A percentile compares a stretch with the other conserved stretches of the same genome.
These are phyloP conservation scores for Thrips palmi DNA, from an alignment of 1,140 invertebrate genomes.

Conservation along the genomic window DNA sequence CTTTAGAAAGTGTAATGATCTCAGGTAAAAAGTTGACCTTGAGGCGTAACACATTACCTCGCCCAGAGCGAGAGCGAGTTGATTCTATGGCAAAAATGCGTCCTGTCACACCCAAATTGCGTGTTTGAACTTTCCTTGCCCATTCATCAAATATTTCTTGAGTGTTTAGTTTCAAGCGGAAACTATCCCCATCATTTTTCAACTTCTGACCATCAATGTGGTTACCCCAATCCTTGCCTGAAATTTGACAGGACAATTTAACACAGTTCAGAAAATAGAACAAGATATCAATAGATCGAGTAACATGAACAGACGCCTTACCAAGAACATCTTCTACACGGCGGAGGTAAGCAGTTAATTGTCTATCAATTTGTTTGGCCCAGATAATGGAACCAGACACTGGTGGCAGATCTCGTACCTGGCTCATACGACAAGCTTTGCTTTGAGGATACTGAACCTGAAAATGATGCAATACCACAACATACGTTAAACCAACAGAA, in stretches of 20 bases:
- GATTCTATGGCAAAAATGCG: constrained; percentile 90
- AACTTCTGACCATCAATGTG: constrained; percentile 98
- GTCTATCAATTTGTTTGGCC: constrained; percentile 96
- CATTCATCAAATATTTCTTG: constrained; percentile 96
- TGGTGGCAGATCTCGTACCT: constrained; percentile 83
- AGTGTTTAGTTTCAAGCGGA: constrained; percentile 86
- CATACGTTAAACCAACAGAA: neutral
- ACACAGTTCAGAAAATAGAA: neutral
- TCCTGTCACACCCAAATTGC: constrained; percentile 83
- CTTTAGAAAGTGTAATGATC: constrained; percentile 95
- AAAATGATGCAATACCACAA: neutral
- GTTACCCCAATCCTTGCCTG: constrained; percentile 94
- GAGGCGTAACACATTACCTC: constrained; percentile 76
- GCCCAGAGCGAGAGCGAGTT: constrained; percentile 58
- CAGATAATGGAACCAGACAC: constrained; percentile 96
- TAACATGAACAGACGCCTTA: constrained; percentile 20
- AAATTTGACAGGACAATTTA: constrained; percentile 12
- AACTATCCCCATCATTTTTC: constrained; percentile 95
- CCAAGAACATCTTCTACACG: constrained; percentile 94
- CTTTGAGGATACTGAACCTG: constrained; percentile 30
- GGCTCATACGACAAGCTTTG: constrained; percentile 78
- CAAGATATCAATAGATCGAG: no score
- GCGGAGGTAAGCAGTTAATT: constrained; percentile 90
- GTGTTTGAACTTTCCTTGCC: constrained; percentile 85
- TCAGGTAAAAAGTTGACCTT: constrained; percentile 90